phyloP scores from a whole-genome alignment of 2,113 vertebrate species.

The Leptobrachium leishanense region DNA sequence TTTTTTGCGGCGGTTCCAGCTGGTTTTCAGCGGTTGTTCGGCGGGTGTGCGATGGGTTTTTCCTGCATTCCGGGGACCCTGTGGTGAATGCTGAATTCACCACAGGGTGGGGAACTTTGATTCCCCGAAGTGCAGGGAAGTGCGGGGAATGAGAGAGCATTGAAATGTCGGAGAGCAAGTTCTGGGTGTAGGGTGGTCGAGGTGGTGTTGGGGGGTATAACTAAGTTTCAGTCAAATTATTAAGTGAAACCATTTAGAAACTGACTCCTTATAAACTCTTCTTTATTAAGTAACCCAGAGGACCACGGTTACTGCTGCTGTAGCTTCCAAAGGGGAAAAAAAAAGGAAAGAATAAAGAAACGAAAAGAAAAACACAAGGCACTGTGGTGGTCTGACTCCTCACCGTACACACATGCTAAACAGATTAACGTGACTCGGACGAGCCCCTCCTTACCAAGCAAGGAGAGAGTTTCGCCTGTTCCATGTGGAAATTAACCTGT shows the following conservation, averaged over 20 bases:
- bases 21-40: no score
- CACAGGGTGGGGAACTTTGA: no score
- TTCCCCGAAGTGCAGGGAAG: no score
- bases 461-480: constrained; percentile 78
- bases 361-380: constrained; percentile 39
- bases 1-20: no score
- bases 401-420: constrained; percentile 87
- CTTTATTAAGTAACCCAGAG: constrained; percentile 69
- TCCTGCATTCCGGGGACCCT: no score
- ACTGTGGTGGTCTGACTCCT: constrained; percentile 75
- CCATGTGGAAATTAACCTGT: constrained; percentile 83
- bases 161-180: no score
- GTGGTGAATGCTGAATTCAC: no score
- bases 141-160: no score
- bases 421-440: constrained; percentile 86
- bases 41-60: no score
- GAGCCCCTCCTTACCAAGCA: constrained; percentile 73
- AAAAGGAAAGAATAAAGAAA: constrained; percentile 9
- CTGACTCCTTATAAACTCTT: constrained; percentile 60
- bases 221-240: constrained; percentile 34
- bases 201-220: constrained; percentile 2
- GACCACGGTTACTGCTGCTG: constrained; percentile 58
- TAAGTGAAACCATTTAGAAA: constrained; percentile 53
- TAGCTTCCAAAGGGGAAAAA: constrained; percentile 53
- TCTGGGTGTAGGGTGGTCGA: background rate